Percentiles rank a stretch among this genome's conserved stretches.
Evolutionary conservation across 2,113 vertebrate species (phyloP).

Genomic region (Notarius lentiginosus): DNA sequence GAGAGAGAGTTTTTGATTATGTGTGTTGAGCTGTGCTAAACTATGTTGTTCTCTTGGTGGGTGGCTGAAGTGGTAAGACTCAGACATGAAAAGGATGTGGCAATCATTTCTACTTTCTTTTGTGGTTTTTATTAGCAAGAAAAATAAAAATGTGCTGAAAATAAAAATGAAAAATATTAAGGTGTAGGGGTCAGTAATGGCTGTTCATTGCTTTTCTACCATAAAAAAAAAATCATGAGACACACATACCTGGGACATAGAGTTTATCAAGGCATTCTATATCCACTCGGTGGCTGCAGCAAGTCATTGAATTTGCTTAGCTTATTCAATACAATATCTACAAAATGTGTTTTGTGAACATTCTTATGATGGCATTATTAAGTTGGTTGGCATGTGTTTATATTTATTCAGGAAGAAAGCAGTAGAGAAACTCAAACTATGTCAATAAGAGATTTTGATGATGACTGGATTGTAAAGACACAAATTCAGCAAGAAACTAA

Average conservation of each 20-base stretch:
- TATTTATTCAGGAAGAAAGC: background rate
- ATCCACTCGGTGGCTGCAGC: background rate
- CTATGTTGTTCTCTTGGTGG: conserved; percentile 10
- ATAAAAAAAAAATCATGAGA: background rate
- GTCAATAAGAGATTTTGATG: background rate
- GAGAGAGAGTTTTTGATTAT: conserved; percentile 18
- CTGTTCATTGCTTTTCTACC: background rate
- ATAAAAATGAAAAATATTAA: conserved; percentile 14
- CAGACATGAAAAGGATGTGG: conserved; percentile 35
- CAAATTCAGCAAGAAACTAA: background rate
- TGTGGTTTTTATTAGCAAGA: background rate
- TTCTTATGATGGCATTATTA: background rate
- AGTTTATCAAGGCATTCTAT: background rate
- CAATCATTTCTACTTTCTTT: conserved; percentile 36
- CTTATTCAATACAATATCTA: background rate
- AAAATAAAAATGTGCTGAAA: background rate
- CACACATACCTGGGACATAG: background rate
- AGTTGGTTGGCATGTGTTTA: background rate
- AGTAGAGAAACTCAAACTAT: background rate
- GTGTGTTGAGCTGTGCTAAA: conserved; percentile 16
- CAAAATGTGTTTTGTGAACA: background rate
- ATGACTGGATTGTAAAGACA: background rate
- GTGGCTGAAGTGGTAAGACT: conserved; percentile 27
- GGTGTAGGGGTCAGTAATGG: background rate
- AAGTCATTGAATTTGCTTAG: background rate